These are phyloP conservation scores for Isotomurus palustris DNA, from an alignment of 2,888 invertebrate species.

Conservation along the genomic window DNA sequence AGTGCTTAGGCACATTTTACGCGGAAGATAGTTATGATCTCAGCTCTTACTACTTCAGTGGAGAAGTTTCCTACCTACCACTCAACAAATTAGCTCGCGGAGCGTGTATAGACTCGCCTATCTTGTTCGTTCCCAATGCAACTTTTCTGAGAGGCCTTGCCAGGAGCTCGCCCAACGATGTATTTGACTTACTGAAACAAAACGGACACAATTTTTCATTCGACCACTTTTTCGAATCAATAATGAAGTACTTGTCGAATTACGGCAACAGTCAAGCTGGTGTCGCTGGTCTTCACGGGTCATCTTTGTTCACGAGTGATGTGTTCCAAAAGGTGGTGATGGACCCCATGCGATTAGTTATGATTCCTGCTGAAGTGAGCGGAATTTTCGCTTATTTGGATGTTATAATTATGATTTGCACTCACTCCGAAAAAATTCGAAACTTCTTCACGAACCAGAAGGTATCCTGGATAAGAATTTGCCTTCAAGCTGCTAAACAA, in stretches of 20 bases:
- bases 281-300: conserved; percentile 12
- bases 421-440: conserved; percentile 19
- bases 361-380: conserved; percentile 39
- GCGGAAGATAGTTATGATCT: conserved; percentile 66
- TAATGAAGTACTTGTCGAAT: conserved; percentile 52
- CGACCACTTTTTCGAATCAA: conserved; percentile 79
- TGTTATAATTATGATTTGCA: conserved; percentile 34
- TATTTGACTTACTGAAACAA: conserved; percentile 70
- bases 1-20: conserved; percentile 74
- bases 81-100: conserved; percentile 86
- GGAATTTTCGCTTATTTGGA: conserved; percentile 42
- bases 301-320: conserved; percentile 23
- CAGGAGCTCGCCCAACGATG: conserved; percentile 70
- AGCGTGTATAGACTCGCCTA: conserved; percentile 76
- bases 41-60: conserved; percentile 56
- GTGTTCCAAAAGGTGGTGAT: conserved; percentile 22
- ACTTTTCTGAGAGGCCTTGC: conserved; percentile 80
- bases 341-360: conserved; percentile 19
- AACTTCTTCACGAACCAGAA: conserved; percentile 38
- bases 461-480: conserved; percentile 33
- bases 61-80: conserved; percentile 49
- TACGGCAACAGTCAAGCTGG: conserved; percentile 17
- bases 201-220: conserved; percentile 64
- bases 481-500: conserved; percentile 7
- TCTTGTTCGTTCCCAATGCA: conserved; percentile 79